Base-by-base conservation (phyloP, 2,113 vertebrate species). In the Pituophis catenifer region DNA sequence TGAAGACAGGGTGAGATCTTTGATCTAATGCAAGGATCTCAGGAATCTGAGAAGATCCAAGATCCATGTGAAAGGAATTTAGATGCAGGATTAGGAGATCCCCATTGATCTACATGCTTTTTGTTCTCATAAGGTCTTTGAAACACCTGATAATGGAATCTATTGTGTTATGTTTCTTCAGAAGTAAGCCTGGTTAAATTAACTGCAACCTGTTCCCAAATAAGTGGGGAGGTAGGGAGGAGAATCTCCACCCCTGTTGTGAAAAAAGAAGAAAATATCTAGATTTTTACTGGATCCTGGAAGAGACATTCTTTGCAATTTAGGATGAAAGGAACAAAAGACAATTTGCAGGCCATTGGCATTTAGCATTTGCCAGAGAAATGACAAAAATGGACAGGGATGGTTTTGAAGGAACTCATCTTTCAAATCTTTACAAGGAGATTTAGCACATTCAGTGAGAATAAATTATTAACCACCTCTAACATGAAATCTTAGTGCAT, bases 261-360 rank as follows among this genome's bases (percentile, higher is more conserved):
- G n/a, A 89, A 33, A 88, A 90, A 70, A 88, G 93, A 95, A 38
- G n/a, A 38, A 86, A 0, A 0, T 92, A 94, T 91, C 86, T 26
- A 5, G 0, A 93, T 86, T 2, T 89, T 93, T 38, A 2, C 88
- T 94, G 91, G 44, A 89, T 54, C 57, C 89, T 92, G 94, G 55
- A 94, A 53, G 70, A 62, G 85, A 93, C 96, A 95, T 65, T 94
- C 95, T 95, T 93, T 90, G 8, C 1, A 24, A 88, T 93, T 59
- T 12, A 86, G 57, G 59, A 85, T 91, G 89, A n/a, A 1, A 4
- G 62, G 65, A n/a, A 91, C 53, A 11, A 62, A 89, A 53, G 3
- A 12, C 62, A 0, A 29, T 70, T 70, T 70, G 62, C 11, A 12
- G 93, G 48, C 1, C 5, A 8, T 75, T 53, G 89, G 57, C 33